These are phyloP conservation scores for Enteromius afrohamiltoni DNA, from an alignment of 2,797 vertebrate species.

Conservation along the genomic window DNA sequence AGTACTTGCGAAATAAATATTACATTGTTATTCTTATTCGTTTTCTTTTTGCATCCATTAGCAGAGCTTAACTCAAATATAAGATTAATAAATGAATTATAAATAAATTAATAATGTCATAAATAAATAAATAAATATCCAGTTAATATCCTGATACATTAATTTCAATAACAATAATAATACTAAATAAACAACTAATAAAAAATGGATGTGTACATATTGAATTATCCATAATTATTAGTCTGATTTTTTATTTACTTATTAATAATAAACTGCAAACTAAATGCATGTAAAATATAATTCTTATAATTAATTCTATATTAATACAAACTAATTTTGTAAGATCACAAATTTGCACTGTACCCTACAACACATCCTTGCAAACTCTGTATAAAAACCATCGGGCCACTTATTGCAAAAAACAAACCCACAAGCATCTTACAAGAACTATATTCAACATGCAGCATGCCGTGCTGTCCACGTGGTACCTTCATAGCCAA, in stretches of 20 bases:
- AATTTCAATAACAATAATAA: no score
- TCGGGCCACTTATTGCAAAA: not conserved
- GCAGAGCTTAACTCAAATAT: no score
- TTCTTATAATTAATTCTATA: not conserved
- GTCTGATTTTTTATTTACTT: not conserved
- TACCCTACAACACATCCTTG: not conserved
- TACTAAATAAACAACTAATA: no score
- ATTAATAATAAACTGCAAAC: not conserved
- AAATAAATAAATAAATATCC: not conserved
- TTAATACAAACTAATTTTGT: not conserved
- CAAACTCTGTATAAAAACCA: slow-evolving; percentile 1
- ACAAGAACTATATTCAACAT: slow-evolving; percentile 54
- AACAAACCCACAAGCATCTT: not conserved
- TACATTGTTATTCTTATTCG: no score
- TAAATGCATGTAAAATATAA: not conserved
- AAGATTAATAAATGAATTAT: no score
- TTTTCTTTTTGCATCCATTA: no score
- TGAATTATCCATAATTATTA: not conserved
- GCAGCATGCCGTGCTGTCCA: slow-evolving; percentile 43
- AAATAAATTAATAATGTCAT: no score
- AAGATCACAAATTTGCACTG: not conserved
- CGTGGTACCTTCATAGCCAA: slow-evolving; percentile 91
- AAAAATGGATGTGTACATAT: not conserved
- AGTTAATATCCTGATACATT: not conserved
- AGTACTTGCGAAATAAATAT: not conserved